A percentile compares a stretch with the other conserved stretches of the same genome.
phyloP scores from a whole-genome alignment of 2,113 vertebrate species.

The Pungitius pungitius region DNA sequence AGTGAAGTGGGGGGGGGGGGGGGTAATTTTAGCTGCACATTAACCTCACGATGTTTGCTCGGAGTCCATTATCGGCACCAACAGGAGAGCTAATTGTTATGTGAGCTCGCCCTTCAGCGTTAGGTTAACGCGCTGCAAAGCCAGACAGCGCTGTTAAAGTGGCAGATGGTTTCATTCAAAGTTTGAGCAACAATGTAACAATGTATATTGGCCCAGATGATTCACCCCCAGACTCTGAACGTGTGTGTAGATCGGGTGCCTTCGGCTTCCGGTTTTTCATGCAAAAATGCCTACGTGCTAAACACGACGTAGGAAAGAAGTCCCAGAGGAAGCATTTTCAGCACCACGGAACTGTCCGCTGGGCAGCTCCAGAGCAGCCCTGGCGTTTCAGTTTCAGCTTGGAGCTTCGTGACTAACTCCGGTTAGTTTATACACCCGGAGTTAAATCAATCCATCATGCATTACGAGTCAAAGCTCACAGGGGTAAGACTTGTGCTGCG shows the following conservation, averaged over 20 bases:
- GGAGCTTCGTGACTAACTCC: not conserved
- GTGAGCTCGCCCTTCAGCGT: not conserved
- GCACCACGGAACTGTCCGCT: conserved; percentile 1
- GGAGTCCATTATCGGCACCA: not conserved
- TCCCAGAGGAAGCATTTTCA: not conserved
- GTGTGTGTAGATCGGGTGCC: not conserved
- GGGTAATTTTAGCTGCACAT: not conserved
- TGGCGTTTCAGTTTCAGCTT: too few species aligned
- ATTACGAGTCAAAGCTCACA: not conserved
- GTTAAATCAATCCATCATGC: not conserved
- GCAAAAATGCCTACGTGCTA: not conserved
- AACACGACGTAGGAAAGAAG: not conserved
- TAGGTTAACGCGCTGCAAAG: not conserved
- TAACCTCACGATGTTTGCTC: not conserved
- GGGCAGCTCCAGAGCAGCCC: not conserved
- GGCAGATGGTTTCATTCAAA: not conserved
- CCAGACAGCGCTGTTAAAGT: not conserved
- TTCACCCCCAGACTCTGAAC: not conserved
- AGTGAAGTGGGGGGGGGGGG: not conserved
- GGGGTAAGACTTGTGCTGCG: not conserved
- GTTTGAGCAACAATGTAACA: not conserved
- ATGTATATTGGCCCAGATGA: not conserved
- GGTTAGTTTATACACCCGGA: not conserved
- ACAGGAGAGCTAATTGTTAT: not conserved
- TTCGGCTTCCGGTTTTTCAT: not conserved